These are phyloP conservation scores for Paraescarpia echinospica DNA, from an alignment of 1,140 invertebrate genomes.

Conservation along the genomic window DNA sequence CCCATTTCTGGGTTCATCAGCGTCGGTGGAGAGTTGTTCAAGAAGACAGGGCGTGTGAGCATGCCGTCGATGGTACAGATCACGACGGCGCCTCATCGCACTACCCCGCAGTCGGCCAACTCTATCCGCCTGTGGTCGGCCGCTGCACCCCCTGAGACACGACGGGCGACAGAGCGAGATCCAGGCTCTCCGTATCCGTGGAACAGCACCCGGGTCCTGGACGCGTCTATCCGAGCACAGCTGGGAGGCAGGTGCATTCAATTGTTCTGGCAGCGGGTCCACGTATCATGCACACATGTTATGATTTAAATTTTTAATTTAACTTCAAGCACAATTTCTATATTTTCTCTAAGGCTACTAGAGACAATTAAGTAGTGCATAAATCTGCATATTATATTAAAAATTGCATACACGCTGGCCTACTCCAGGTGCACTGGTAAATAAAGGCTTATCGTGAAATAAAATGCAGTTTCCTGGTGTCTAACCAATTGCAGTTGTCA, in stretches of 20 bases:
- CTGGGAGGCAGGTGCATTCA: constrained; percentile 45
- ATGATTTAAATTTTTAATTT: constrained; percentile 12
- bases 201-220: constrained; percentile 50
- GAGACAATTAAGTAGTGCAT: too few relatives aligned
- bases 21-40: constrained; percentile 50
- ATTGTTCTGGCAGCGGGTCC: not conserved
- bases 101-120: constrained; percentile 36
- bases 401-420: too few relatives aligned
- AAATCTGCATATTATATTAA: too few relatives aligned
- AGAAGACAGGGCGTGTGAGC: constrained; percentile 46
- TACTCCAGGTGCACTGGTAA: too few relatives aligned
- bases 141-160: constrained; percentile 45
- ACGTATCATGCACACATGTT: not conserved
- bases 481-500: too few relatives aligned
- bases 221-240: constrained; percentile 46
- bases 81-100: constrained; percentile 45
- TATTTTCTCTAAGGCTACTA: not conserved
- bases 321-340: constrained; percentile 1
- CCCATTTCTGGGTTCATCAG: constrained; percentile 55
- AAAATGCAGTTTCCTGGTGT: too few relatives aligned
- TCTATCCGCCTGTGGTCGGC: constrained; percentile 38
- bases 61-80: constrained; percentile 48
- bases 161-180: constrained; percentile 42
- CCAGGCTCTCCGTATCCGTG: constrained; percentile 46
- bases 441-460: too few relatives aligned